Base-by-base conservation (phyloP, 2,888 invertebrate genomes). In the Lasioglossum pauxillum region DNA sequence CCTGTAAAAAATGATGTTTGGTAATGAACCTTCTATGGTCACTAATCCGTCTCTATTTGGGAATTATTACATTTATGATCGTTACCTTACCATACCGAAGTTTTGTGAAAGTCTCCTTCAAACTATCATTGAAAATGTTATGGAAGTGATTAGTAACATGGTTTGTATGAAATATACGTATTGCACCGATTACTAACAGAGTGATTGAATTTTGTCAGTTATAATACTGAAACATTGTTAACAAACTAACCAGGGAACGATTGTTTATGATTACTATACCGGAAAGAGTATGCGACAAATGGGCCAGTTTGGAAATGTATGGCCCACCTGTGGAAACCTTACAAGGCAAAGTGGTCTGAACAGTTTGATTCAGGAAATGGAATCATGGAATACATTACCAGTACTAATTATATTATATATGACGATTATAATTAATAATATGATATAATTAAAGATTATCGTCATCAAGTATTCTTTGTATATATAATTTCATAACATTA, bases 301-400 rank as follows among this genome's bases (percentile, higher is more conserved):
- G n/a, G 82, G 79, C 3, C 19, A 74, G 64, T 72, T 69, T n/a
- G 81, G 79, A 35, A 83, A 75, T 16, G 75, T 87, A 35, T 93
- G 92, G 93, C 90, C 90, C 23, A 89, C 84, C 12, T 88, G 85
- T 75, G 87, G 85, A 41, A 78, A 82, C 60, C 88, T 92, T 64
- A 88, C 77, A 41, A 64, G 71, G 23, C 82, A 80, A 75, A 85
- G 80, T 31, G 91, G 88, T 12, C 41, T 88, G 19, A 46, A 77
- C 44, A 87, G 87, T 53, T 53, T 94, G 8, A 83, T 88, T 53
- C 82, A 78, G 27, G 88, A 93, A 83, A 94, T 94, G 94, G 72
- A 84, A 46, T 74, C 76, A 27, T 94, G 94, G 94, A 92, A 92
- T 31, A 57, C 84, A 38, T 77, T 89, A 49, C 88, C 90, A 86